These are phyloP conservation scores for Dolichopus griseipennis DNA, from an alignment of 2,888 invertebrate species.

Conservation along the genomic window DNA sequence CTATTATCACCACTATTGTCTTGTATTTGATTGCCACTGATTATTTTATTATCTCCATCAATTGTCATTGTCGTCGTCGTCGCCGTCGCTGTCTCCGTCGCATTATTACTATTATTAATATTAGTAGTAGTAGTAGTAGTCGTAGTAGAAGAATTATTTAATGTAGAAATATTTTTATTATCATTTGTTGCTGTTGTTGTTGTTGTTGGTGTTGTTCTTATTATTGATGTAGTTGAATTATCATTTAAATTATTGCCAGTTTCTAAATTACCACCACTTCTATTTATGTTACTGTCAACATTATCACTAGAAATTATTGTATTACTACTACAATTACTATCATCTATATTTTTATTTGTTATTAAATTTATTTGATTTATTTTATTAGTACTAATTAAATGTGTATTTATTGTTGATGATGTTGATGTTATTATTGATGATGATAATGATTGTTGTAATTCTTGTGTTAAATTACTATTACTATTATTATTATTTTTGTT, in stretches of 20 bases:
- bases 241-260: neutral
- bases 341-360: neutral
- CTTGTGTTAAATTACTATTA: neutral
- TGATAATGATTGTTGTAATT: neutral
- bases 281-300: constrained; percentile 15
- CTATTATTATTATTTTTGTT: neutral
- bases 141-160: neutral
- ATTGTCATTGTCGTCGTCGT: constrained; percentile 27
- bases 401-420: neutral
- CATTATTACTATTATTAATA: constrained; percentile 10
- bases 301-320: constrained; percentile 11
- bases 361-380: neutral
- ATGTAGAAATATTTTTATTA: too few relatives aligned
- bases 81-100: constrained; percentile 18
- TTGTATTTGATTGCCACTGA: constrained; percentile 23
- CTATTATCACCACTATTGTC: neutral
- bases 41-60: constrained; percentile 31
- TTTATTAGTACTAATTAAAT: neutral
- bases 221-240: neutral
- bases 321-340: constrained; percentile 10
- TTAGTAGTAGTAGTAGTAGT: constrained; percentile 11
- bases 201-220: constrained; percentile 17
- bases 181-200: constrained; percentile 16
- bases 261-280: constrained; percentile 11
- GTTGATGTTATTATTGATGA: neutral